phyloP scores from a whole-genome alignment of 2,113 vertebrate genomes.

The Uria aalge region DNA sequence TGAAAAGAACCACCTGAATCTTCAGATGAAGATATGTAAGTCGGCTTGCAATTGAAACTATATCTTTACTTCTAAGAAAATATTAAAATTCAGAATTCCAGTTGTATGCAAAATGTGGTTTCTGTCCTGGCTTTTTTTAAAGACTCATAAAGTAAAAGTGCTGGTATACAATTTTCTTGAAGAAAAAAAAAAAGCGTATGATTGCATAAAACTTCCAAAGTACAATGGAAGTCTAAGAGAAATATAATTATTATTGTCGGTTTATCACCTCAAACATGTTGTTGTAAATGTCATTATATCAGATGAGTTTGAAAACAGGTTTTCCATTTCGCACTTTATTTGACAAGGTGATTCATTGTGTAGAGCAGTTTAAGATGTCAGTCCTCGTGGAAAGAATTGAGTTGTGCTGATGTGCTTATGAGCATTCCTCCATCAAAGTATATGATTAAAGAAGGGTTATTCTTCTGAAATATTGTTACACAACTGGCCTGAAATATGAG shows the following conservation, averaged over 20 bases:
- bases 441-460: slow-evolving; percentile 74
- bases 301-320: slow-evolving; percentile 76
- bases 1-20: background rate
- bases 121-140: slow-evolving; percentile 53
- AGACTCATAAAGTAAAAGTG: slow-evolving; percentile 64
- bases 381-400: slow-evolving; percentile 66
- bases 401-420: slow-evolving; percentile 64
- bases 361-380: slow-evolving; percentile 75
- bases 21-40: background rate
- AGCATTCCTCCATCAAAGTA: slow-evolving; percentile 65
- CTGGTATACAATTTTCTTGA: slow-evolving; percentile 49
- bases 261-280: slow-evolving; percentile 77
- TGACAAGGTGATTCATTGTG: slow-evolving; percentile 79
- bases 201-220: slow-evolving; percentile 71
- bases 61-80: background rate
- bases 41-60: background rate
- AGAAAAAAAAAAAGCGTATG: slow-evolving; percentile 19
- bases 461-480: slow-evolving; percentile 67
- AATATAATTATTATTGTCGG: slow-evolving; percentile 77
- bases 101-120: slow-evolving; percentile 38
- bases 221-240: slow-evolving; percentile 69
- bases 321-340: slow-evolving; percentile 76
- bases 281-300: slow-evolving; percentile 76
- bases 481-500: slow-evolving; percentile 64
- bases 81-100: background rate